Conservation (phyloP, 2,888 invertebrate species). For the Thereva unica region DNA sequence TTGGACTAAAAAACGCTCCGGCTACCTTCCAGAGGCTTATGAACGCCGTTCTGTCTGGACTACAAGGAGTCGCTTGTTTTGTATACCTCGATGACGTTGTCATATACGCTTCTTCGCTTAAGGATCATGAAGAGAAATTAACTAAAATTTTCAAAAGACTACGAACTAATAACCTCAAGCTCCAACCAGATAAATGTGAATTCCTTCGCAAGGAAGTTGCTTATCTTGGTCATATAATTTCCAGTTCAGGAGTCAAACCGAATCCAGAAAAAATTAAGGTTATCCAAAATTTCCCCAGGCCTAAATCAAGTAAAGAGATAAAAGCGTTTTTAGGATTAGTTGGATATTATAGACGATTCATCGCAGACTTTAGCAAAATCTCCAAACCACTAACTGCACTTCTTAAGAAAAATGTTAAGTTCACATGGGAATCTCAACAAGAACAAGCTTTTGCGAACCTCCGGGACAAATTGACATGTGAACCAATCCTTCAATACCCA, state of each 20-base stretch:
- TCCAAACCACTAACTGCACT: slow-evolving; percentile 9
- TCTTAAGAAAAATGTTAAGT: slow-evolving; percentile 18
- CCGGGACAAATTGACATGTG: slow-evolving; percentile 18
- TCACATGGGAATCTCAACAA: not conserved
- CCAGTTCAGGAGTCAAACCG: slow-evolving; percentile 46
- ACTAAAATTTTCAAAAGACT: slow-evolving; percentile 36
- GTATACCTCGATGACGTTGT: not conserved
- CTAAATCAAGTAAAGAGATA: slow-evolving; percentile 43
- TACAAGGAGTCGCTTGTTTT: slow-evolving; percentile 44
- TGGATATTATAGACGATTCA: slow-evolving; percentile 40
- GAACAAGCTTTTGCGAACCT: slow-evolving; percentile 19
- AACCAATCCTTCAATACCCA: slow-evolving; percentile 24
- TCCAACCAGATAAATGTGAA: slow-evolving; percentile 45
- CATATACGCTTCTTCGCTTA: not conserved
- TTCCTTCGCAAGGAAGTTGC: slow-evolving; percentile 44
- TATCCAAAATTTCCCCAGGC: slow-evolving; percentile 35
- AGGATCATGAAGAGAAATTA: not conserved
- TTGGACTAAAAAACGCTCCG: slow-evolving; percentile 52
- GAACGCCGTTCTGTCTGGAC: slow-evolving; percentile 43
- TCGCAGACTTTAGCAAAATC: slow-evolving; percentile 29
- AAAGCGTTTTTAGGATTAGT: slow-evolving; percentile 44
- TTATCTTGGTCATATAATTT: slow-evolving; percentile 47
- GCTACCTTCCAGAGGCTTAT: slow-evolving; percentile 51
- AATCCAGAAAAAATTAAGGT: slow-evolving; percentile 46
- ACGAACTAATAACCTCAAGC: slow-evolving; percentile 43